These are phyloP conservation scores for Andrena dorsata DNA, from an alignment of 2,888 invertebrate species.

Conservation along the genomic window DNA sequence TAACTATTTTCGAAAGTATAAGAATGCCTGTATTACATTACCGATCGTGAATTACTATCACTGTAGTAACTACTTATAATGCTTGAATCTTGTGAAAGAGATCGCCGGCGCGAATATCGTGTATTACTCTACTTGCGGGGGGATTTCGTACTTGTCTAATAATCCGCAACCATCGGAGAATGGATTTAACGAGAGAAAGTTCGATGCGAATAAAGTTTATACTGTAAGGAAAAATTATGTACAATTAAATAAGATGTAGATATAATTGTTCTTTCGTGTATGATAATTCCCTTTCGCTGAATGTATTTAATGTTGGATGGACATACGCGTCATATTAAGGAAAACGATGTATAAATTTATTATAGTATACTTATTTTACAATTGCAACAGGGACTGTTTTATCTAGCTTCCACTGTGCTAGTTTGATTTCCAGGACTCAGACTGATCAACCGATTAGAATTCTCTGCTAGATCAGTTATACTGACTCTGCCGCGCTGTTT, in stretches of 20 bases:
- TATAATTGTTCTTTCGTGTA: not conserved
- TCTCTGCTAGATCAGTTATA: constrained; percentile 96
- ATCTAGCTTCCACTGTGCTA: constrained; percentile 38
- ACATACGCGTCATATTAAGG: constrained; percentile 6
- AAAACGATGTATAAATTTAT: constrained; percentile 38
- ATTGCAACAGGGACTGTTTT: not conserved
- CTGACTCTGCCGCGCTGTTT: constrained; percentile 97
- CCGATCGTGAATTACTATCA: not conserved
- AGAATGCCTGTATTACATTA: not conserved
- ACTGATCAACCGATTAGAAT: constrained; percentile 96
- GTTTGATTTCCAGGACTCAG: constrained; percentile 87
- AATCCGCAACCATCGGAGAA: not conserved
- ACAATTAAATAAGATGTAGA: constrained; percentile 43
- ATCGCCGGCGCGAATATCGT: not conserved
- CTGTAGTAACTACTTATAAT: not conserved
- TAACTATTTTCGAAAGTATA: not conserved
- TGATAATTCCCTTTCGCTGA: not conserved
- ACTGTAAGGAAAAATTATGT: constrained; percentile 17
- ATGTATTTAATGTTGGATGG: not conserved
- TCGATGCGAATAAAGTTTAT: not conserved
- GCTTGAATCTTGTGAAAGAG: not conserved
- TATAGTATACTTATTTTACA: constrained; percentile 23
- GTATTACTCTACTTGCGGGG: not conserved
- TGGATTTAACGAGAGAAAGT: not conserved
- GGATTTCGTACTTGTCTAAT: not conserved